phyloP scores from a whole-genome alignment of 2,888 invertebrate genomes.

The Strigamia crassipes region DNA sequence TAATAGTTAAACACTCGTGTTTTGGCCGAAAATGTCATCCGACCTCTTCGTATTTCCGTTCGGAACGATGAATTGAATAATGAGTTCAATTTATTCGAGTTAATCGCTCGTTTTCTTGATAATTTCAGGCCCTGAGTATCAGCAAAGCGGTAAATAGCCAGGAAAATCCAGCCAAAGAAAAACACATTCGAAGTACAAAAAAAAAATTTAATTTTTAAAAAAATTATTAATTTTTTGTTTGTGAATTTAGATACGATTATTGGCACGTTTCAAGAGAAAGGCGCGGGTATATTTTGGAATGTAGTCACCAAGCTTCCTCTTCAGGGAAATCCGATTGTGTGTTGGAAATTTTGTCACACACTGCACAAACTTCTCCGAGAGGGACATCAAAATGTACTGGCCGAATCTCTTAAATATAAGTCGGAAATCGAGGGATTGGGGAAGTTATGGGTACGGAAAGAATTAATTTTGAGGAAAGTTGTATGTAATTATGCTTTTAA shows the following conservation, averaged over 20 bases:
- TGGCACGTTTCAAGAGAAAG: conserved; percentile 90
- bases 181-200: conserved; percentile 95
- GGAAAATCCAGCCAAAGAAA: conserved; percentile 95
- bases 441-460: conserved; percentile 78
- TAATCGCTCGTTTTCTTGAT: not conserved
- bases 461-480: not conserved
- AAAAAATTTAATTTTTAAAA: not conserved
- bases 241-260: conserved; percentile 76
- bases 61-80: conserved; percentile 16
- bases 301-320: conserved; percentile 72
- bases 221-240: not conserved
- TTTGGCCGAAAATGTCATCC: not conserved
- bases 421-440: conserved; percentile 83
- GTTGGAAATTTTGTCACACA: conserved; percentile 99
- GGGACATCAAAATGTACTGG: conserved; percentile 85
- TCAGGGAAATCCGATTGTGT: conserved; percentile 91
- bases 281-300: conserved; percentile 89
- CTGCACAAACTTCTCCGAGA: conserved; percentile 94
- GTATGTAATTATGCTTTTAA: not conserved
- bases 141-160: conserved; percentile 90
- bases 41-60: conserved; percentile 38
- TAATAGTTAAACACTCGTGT: no score
- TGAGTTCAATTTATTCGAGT: not conserved
- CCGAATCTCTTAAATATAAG: conserved; percentile 81
- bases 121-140: conserved; percentile 79